phyloP scores from a whole-genome alignment of 2,888 invertebrate genomes.

The Operophtera brumata region DNA sequence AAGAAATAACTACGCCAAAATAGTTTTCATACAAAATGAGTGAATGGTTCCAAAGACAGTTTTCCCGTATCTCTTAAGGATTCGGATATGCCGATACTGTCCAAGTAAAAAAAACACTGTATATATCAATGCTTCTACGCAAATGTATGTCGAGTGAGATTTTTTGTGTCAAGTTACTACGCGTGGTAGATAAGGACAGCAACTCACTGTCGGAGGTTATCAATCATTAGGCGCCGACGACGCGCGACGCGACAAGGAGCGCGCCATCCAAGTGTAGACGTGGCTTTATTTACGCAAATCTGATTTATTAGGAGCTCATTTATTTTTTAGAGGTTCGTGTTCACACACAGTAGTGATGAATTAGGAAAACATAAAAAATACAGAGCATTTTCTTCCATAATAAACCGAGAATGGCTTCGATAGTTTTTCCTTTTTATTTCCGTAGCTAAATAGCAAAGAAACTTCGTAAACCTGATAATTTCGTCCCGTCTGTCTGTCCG shows the following conservation, averaged over 20 bases:
- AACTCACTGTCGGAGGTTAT: conserved; percentile 40
- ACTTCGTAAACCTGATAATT: too few relatives aligned
- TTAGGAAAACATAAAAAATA: neutral
- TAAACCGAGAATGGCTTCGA: too few relatives aligned
- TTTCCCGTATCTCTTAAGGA: too few relatives aligned
- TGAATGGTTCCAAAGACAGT: too few relatives aligned
- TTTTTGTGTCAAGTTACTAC: conserved; percentile 42
- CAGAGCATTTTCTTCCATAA: neutral
- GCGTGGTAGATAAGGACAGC: conserved; percentile 44
- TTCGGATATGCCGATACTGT: too few relatives aligned
- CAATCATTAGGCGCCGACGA: conserved; percentile 37
- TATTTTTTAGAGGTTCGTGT: conserved; percentile 7
- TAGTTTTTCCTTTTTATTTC: too few relatives aligned
- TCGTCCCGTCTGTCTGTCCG: too few relatives aligned
- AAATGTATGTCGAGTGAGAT: conserved; percentile 1
- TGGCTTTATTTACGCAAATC: conserved; percentile 24
- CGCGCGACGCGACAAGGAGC: neutral
- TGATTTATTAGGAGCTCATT: conserved; percentile 22
- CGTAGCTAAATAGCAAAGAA: too few relatives aligned
- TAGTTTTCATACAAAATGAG: too few relatives aligned
- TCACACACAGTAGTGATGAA: neutral
- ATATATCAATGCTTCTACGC: too few relatives aligned
- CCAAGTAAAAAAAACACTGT: too few relatives aligned
- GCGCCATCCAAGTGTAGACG: conserved; percentile 27
- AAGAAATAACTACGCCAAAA: too few relatives aligned